A percentile compares a stretch with the other conserved stretches of the same genome.
These are phyloP conservation scores for Lophotis ruficrista DNA, from an alignment of 2,113 vertebrate genomes.

Conservation along the genomic window DNA sequence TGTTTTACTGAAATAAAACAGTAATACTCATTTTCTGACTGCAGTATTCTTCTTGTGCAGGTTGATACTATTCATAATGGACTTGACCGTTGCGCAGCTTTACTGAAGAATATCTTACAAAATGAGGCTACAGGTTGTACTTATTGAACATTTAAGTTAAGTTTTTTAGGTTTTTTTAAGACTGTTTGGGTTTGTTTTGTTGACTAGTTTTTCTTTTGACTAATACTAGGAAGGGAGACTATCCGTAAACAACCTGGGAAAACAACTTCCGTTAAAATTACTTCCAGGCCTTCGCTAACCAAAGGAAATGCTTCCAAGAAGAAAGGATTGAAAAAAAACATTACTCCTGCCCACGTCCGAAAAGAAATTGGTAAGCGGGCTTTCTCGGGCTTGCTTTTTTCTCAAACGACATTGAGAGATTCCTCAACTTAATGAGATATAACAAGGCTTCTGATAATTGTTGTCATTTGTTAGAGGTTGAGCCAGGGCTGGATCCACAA, in stretches of 20 bases:
- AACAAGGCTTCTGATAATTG: neutral
- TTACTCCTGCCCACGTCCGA: slow-evolving; percentile 19
- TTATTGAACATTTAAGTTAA: neutral
- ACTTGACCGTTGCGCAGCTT: slow-evolving; percentile 87
- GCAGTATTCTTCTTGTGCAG: slow-evolving; percentile 70
- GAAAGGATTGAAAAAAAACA: slow-evolving; percentile 70
- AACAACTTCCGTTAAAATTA: slow-evolving; percentile 41
- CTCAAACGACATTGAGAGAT: neutral
- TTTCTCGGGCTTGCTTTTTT: neutral
- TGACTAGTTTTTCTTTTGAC: slow-evolving; percentile 38
- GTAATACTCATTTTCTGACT: neutral
- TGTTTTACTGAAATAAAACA: neutral
- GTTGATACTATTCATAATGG: slow-evolving; percentile 76
- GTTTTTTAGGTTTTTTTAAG: neutral
- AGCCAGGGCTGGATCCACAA: neutral
- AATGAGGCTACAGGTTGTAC: slow-evolving; percentile 79
- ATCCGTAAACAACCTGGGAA: slow-evolving; percentile 45
- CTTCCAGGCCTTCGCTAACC: slow-evolving; percentile 44
- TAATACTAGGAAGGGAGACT: slow-evolving; percentile 58
- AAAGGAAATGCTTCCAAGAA: slow-evolving; percentile 70
- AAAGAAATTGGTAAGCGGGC: slow-evolving; percentile 74
- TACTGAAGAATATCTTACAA: slow-evolving; percentile 84
- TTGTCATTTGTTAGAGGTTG: neutral
- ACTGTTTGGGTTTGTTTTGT: neutral
- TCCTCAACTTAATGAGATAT: neutral